Base-by-base conservation (phyloP, 1,140 invertebrate species). In the Anastatus disparis region DNA sequence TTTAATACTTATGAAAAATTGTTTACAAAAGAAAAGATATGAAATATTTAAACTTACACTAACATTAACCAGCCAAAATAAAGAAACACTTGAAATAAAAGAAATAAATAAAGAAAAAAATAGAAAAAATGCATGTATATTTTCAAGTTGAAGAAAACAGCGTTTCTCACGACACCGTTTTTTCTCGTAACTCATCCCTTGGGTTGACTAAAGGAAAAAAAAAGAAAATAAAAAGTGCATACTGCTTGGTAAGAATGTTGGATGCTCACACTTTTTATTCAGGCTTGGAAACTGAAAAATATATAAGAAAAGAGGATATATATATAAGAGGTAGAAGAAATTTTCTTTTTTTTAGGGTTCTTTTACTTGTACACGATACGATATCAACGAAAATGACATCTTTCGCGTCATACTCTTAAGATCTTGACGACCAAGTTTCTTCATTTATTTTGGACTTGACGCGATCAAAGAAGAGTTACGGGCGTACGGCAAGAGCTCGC, bases 381-480 rank as follows among this genome's bases (percentile, higher is more conserved):
- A 35, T 38, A 58, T 35, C 55, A 9, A n/a, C n/a, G n/a, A n/a
- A n/a, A n/a, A n/a, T n/a, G n/a, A n/a, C n/a, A n/a, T n/a, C n/a
- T n/a, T n/a, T n/a, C n/a, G n/a, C n/a, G n/a, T n/a, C n/a, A n/a
- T n/a, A n/a, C n/a, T n/a, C n/a, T n/a, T n/a, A n/a, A n/a, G n/a
- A n/a, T n/a, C n/a, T n/a, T n/a, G 17, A 6, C 35, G 55, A 58
- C 20, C 9, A 44, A 62, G 59, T n/a, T 35, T 48, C 61, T 52
- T 52, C 27, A 38, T 64, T 64, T 64, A 35, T 48, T 64, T 64
- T 31, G 29, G 17, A n/a, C 24, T 1, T 17, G 10, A 12, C 1
- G 20, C 31, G 61, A 64, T 64, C 29, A 52, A 3, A 17, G 29
- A 64, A 64, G 26, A 63, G 31, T 50, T 31, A 58, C 35, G 17